These are phyloP conservation scores for Onychomys torridus DNA, from an alignment of 2,797 vertebrate species.

Conservation along the genomic window DNA sequence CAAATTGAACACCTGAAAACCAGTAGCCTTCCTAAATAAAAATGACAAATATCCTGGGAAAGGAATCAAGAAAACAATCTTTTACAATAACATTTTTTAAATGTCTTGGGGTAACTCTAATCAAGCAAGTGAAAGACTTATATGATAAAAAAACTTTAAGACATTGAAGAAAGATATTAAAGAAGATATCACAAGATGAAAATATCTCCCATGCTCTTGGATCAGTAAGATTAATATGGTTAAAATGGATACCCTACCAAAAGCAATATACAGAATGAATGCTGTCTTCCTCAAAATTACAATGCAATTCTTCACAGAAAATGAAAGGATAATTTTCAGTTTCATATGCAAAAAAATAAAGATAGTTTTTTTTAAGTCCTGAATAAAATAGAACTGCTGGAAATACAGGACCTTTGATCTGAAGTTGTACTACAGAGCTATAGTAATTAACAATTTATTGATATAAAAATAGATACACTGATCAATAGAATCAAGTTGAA, in stretches of 20 bases:
- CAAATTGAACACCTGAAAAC: too few relatives aligned
- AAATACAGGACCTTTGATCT: not conserved
- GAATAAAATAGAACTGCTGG: not conserved
- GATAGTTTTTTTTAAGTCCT: not conserved
- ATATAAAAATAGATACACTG: not conserved
- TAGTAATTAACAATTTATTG: not conserved
- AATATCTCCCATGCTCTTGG: too few relatives aligned
- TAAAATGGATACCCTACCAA: not conserved
- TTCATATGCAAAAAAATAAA: not conserved
- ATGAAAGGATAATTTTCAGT: not conserved
- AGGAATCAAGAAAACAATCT: too few relatives aligned
- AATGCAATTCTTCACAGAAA: too few relatives aligned
- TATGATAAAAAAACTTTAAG: too few relatives aligned
- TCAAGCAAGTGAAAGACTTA: too few relatives aligned
- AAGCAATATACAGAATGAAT: not conserved
- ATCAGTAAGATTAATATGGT: not conserved
- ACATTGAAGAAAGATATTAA: too few relatives aligned
- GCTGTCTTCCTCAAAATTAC: not conserved
- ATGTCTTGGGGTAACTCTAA: too few relatives aligned
- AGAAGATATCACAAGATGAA: too few relatives aligned
- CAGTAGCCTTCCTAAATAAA: too few relatives aligned
- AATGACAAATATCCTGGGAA: too few relatives aligned
- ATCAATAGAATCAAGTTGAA: not conserved
- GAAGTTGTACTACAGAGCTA: not conserved
- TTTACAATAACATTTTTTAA: too few relatives aligned